Percentiles rank a stretch among this genome's conserved stretches.
Conservation (phyloP, 2,888 invertebrate species). For the Polylopha cassiicola region DNA sequence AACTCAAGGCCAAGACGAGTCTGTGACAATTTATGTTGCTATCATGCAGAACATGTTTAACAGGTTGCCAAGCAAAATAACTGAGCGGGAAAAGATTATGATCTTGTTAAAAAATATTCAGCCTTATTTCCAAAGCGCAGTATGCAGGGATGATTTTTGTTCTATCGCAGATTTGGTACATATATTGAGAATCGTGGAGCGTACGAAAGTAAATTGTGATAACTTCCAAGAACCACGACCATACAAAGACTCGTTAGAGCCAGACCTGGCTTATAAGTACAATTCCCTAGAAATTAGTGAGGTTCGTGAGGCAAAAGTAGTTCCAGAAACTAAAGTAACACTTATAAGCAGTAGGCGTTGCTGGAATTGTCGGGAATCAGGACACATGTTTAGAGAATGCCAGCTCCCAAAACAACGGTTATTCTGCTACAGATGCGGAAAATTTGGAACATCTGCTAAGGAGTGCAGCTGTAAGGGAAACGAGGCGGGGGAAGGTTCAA, state of each 20-base stretch:
- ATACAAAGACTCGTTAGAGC: neutral
- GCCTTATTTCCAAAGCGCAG: neutral
- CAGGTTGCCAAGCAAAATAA: neutral
- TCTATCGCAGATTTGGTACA: neutral
- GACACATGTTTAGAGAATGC: constrained; percentile 19
- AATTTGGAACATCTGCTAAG: constrained; percentile 2
- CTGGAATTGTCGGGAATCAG: constrained; percentile 20
- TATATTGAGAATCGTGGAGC: neutral
- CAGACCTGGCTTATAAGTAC: neutral
- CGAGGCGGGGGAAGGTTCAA: neutral
- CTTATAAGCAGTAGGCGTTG: too few relatives aligned
- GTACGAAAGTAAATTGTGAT: neutral
- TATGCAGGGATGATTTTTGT: neutral
- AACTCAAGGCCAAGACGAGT: constrained; percentile 5
- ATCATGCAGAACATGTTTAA: constrained; percentile 20
- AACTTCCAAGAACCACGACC: neutral
- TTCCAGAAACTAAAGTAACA: too few relatives aligned
- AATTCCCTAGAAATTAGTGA: too few relatives aligned
- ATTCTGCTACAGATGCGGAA: constrained; percentile 21
- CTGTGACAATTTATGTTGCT: constrained; percentile 7
- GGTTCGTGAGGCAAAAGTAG: too few relatives aligned
- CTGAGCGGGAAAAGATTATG: neutral
- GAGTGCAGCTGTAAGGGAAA: constrained; percentile 9
- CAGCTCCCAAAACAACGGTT: constrained; percentile 10
- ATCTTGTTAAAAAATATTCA: neutral